Conservation (phyloP, 1,140 invertebrate genomes). For the Brachystomella parvula region DNA sequence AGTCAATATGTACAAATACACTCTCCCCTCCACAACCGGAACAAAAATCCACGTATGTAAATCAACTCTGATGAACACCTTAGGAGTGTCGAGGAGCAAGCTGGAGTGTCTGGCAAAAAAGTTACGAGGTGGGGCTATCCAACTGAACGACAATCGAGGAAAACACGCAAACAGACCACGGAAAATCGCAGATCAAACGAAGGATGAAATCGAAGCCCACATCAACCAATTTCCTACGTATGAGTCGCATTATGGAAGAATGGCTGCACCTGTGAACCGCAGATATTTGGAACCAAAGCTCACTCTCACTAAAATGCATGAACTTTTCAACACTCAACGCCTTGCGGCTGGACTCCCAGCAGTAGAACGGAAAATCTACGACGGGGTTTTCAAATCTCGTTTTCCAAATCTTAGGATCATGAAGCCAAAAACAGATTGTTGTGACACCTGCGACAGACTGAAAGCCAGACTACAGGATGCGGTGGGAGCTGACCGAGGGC, state of each 20-base stretch:
- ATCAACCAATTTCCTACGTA: not conserved
- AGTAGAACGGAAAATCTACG: no score
- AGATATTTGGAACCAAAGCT: not conserved
- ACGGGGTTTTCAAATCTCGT: no score
- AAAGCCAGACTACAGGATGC: not conserved
- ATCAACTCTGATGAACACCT: not conserved
- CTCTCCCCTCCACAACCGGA: not conserved
- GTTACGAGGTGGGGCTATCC: not conserved
- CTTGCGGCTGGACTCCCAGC: no score
- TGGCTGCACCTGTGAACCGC: not conserved
- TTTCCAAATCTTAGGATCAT: no score
- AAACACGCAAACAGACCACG: not conserved
- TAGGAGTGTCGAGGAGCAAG: not conserved
- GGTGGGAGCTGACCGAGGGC: not conserved
- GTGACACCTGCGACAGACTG: conserved; percentile 2
- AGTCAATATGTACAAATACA: no score
- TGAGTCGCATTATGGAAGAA: not conserved
- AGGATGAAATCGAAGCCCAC: not conserved
- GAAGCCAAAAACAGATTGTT: conserved; percentile 1
- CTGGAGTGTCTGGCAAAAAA: not conserved
- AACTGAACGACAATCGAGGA: not conserved
- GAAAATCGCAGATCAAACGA: not conserved
- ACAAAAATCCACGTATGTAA: not conserved
- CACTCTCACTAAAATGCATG: no score
- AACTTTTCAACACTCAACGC: no score